Evolutionary conservation across 2,888 invertebrate genomes (phyloP).

Genomic region (Mycalesis mineus): DNA sequence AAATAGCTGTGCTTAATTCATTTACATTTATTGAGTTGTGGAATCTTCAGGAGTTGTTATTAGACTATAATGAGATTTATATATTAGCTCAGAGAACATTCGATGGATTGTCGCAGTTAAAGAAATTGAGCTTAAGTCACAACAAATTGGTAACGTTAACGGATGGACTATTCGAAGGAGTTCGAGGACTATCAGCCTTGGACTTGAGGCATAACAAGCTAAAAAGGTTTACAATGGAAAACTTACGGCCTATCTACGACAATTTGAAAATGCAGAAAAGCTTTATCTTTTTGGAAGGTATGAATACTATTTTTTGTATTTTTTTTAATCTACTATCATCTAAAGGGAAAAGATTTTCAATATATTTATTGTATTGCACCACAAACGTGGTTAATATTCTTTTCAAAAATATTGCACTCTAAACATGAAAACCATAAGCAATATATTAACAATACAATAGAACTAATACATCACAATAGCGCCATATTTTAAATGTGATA

Average conservation of each 20-base stretch:
- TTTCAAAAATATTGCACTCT: too few relatives aligned
- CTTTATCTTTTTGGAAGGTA: slow-evolving; percentile 87
- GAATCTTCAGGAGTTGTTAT: slow-evolving; percentile 82
- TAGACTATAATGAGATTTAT: slow-evolving; percentile 84
- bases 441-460: too few relatives aligned
- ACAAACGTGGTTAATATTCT: too few relatives aligned
- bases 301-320: too few relatives aligned
- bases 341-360: too few relatives aligned
- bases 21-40: slow-evolving; percentile 88
- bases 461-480: neutral
- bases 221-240: slow-evolving; percentile 85
- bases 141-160: slow-evolving; percentile 85
- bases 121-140: slow-evolving; percentile 84
- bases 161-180: slow-evolving; percentile 83
- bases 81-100: slow-evolving; percentile 87
- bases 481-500: neutral
- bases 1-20: slow-evolving; percentile 85
- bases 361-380: too few relatives aligned
- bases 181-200: slow-evolving; percentile 83
- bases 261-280: slow-evolving; percentile 86
- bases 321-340: too few relatives aligned
- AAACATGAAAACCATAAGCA: too few relatives aligned
- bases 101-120: slow-evolving; percentile 84
- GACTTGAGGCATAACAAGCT: slow-evolving; percentile 87
- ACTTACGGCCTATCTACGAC: slow-evolving; percentile 85